Conservation (phyloP, 2,888 invertebrate species). For the Hipparchia semele region DNA sequence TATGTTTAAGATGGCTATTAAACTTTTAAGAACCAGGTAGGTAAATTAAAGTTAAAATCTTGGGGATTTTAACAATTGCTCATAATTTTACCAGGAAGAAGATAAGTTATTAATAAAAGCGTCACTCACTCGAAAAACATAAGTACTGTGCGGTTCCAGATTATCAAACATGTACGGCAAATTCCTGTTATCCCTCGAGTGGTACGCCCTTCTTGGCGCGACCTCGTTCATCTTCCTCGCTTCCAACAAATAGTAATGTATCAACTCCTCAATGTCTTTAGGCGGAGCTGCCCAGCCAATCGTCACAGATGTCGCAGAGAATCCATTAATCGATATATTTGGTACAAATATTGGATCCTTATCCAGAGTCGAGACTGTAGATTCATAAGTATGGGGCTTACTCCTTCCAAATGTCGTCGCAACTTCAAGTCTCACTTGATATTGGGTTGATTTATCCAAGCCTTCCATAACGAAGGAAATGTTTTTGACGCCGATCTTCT, state of each 20-base stretch:
- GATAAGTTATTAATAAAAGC: not conserved
- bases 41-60: no score
- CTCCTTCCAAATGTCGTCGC: slow-evolving; percentile 86
- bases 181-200: slow-evolving; percentile 85
- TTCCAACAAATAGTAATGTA: slow-evolving; percentile 89
- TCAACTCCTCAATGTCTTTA: slow-evolving; percentile 84
- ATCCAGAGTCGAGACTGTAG: slow-evolving; percentile 82
- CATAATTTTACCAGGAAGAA: no score
- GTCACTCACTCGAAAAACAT: slow-evolving; percentile 87
- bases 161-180: slow-evolving; percentile 90
- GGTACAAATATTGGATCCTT: slow-evolving; percentile 91
- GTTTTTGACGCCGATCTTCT: slow-evolving; percentile 84
- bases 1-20: no score
- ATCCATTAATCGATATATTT: slow-evolving; percentile 88
- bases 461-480: slow-evolving; percentile 87
- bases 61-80: no score
- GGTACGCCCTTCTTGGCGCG: slow-evolving; percentile 83
- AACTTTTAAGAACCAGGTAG: no score
- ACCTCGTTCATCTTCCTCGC: slow-evolving; percentile 83
- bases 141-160: slow-evolving; percentile 90
- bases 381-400: slow-evolving; percentile 74
- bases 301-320: slow-evolving; percentile 88
- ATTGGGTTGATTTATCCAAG: slow-evolving; percentile 85
- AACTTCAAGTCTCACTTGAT: slow-evolving; percentile 86
- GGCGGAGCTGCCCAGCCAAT: slow-evolving; percentile 91